Base-by-base conservation (phyloP, 2,797 vertebrate genomes). In the Neoniphon sammara region DNA sequence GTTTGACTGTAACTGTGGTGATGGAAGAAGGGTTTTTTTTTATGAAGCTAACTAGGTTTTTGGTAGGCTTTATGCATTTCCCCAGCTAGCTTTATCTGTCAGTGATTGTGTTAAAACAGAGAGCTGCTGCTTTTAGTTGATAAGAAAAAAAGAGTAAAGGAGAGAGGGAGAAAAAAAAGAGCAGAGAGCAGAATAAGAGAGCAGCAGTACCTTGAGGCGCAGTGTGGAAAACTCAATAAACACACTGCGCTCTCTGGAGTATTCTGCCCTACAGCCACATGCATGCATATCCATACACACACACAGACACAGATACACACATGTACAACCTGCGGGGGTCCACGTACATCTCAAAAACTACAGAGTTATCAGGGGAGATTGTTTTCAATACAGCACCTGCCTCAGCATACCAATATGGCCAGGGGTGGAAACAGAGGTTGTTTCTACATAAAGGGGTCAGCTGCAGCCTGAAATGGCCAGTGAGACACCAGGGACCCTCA, bases 201-300 rank as follows among this genome's bases (percentile, higher is more conserved):
- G 60, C 53, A 70, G 72, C 50, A 50, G 25, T 64, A 67, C 82
- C 82, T 72, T 27, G 30, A 81, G 67, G 83, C 81, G 66, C 76
- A 54, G 54, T 69, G 72, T 72, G 67, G 80, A 81, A 90, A 76
- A 77, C 61, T 88, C 87, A 90, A 90, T 88, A 91, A 92, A 90
- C 71, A 78, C 60, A 75, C 54, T 75, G 54, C 68, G 46, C 70
- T 89, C 87, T 91, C 85, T 81, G 70, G 83, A 89, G 81, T 70
- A 59, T 47, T 82, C 73, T 75, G 83, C 84, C 90, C 81, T 23
- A 14, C 75, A 85, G 90, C 83, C 61, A 78, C 49, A 18, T 68
- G 46, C 50, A 25, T 54, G 57, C 73, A 61, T 66, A 85, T 20
- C 27, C 46, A 64, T 74, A 55, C 20, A 70, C 12, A 52, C 49